Percentiles rank a stretch among this genome's conserved stretches.
phyloP scores from a whole-genome alignment of 2,797 vertebrate species.

The Brachymystax lenok region DNA sequence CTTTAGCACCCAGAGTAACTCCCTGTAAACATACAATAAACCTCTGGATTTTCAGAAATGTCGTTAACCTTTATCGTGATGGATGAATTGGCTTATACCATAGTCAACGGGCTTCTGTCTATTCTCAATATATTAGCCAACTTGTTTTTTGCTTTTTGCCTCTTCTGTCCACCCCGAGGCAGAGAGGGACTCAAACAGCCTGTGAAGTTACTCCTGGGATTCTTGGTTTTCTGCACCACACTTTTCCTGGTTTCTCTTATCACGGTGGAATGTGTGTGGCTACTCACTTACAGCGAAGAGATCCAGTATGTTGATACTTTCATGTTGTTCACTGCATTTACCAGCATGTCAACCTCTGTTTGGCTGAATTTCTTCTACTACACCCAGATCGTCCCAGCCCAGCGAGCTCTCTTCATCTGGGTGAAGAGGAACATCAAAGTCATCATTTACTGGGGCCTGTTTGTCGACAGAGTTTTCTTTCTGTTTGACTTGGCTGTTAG shows the following conservation, averaged over 20 bases:
- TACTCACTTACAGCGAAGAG: neutral
- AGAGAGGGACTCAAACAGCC: slow-evolving; percentile 46
- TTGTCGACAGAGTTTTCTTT: slow-evolving; percentile 14
- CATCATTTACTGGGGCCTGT: slow-evolving; percentile 33
- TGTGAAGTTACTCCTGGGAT: slow-evolving; percentile 48
- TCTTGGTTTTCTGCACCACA: slow-evolving; percentile 35
- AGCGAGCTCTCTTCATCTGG: slow-evolving; percentile 36
- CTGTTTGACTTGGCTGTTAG: neutral
- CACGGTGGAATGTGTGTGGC: fast-evolving
- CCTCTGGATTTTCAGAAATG: neutral
- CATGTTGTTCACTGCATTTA: neutral
- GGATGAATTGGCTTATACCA: neutral
- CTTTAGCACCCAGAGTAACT: neutral
- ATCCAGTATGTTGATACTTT: fast-evolving
- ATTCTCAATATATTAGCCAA: slow-evolving; percentile 33
- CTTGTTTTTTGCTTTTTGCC: slow-evolving; percentile 49
- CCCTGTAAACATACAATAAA: neutral
- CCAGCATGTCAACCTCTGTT: slow-evolving; percentile 33
- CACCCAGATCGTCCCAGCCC: slow-evolving; percentile 55
- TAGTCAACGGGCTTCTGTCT: slow-evolving; percentile 32
- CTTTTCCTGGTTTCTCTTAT: slow-evolving; percentile 15
- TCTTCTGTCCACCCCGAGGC: slow-evolving; percentile 29
- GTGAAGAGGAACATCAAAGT: slow-evolving; percentile 57
- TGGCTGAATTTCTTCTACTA: slow-evolving; percentile 63
- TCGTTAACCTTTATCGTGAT: neutral